These are phyloP conservation scores for Euplexia lucipara DNA, from an alignment of 2,888 invertebrate genomes.

Conservation along the genomic window DNA sequence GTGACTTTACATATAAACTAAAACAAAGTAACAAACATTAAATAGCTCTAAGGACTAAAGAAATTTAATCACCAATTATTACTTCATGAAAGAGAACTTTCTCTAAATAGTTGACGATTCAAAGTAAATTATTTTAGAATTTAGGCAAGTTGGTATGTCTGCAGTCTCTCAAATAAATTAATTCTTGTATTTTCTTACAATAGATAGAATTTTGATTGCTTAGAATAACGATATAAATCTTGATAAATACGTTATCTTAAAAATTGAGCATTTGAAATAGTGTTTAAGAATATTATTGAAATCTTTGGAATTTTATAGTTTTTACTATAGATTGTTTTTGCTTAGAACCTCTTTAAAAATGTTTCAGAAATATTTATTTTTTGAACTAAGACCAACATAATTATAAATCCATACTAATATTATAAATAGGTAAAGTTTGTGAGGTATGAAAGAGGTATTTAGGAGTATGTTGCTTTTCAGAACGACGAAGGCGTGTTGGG, in stretches of 20 bases:
- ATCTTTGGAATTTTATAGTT: too few relatives aligned
- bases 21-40: constrained; percentile 23
- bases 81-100: constrained; percentile 16
- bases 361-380: too few relatives aligned
- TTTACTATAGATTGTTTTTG: too few relatives aligned
- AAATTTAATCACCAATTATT: constrained; percentile 29
- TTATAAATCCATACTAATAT: too few relatives aligned
- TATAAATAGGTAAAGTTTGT: too few relatives aligned
- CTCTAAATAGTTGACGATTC: constrained; percentile 21
- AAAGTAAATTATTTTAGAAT: constrained; percentile 1
- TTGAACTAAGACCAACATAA: too few relatives aligned
- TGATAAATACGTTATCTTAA: not conserved
- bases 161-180: not conserved
- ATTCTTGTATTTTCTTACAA: not conserved
- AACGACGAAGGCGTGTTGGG: too few relatives aligned
- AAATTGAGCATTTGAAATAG: too few relatives aligned
- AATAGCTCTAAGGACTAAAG: constrained; percentile 8
- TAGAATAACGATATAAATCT: not conserved
- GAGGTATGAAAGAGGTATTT: too few relatives aligned
- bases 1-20: constrained; percentile 5
- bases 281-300: too few relatives aligned
- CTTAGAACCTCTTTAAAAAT: too few relatives aligned
- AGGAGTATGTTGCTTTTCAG: too few relatives aligned
- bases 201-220: not conserved
- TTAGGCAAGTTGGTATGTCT: constrained; percentile 14